phyloP scores from a whole-genome alignment of 1,140 invertebrate species.

The Drosophila grimshawi region DNA sequence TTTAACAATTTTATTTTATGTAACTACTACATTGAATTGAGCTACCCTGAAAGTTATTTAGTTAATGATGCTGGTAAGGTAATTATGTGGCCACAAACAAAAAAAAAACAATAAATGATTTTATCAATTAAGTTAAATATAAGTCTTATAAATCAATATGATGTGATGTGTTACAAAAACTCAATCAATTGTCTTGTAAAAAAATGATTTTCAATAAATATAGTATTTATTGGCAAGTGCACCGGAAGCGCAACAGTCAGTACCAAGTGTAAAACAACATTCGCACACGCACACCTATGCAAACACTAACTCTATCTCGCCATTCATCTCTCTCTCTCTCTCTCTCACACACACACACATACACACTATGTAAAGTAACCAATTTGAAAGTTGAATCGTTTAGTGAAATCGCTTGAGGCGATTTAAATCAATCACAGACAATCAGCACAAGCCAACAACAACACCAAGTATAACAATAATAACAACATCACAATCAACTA shows the following conservation, averaged over 20 bases:
- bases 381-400: slow-evolving; percentile 79
- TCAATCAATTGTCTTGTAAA: slow-evolving; percentile 40
- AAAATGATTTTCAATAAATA: slow-evolving; percentile 49
- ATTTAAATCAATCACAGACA: slow-evolving; percentile 83
- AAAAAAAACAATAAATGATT: no score
- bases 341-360: background rate
- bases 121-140: no score
- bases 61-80: no score
- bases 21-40: background rate
- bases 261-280: slow-evolving; percentile 46
- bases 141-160: no score
- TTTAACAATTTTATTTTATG: slow-evolving; percentile 1
- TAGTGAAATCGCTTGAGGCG: slow-evolving; percentile 82
- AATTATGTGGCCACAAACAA: no score
- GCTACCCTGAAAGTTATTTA: no score
- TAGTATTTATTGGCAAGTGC: slow-evolving; percentile 26
- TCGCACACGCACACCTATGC: background rate
- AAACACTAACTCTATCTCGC: background rate
- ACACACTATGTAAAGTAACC: slow-evolving; percentile 75
- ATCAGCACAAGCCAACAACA: slow-evolving; percentile 55
- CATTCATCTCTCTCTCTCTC: background rate
- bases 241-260: slow-evolving; percentile 65
- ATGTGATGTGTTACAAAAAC: background rate
- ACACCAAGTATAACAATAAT: slow-evolving; percentile 24
- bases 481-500: slow-evolving; percentile 1